phyloP scores from a whole-genome alignment of 1,140 invertebrate species.

The Papilio polytes region DNA sequence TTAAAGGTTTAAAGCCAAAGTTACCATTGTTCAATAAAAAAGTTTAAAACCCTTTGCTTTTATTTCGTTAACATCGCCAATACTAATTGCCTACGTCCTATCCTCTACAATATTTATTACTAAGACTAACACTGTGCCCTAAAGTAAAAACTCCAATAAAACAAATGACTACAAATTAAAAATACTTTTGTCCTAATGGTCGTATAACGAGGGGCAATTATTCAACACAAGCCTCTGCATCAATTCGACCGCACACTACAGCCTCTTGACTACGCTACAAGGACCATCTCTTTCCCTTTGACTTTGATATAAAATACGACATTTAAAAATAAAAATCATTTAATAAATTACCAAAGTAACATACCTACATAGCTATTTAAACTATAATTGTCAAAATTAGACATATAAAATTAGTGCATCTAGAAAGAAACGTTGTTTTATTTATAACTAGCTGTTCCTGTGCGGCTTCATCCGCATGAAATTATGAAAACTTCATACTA shows the following conservation, averaged over 20 bases:
- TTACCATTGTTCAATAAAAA: background rate
- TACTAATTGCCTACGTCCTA: background rate
- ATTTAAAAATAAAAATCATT: background rate
- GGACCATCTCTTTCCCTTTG: background rate
- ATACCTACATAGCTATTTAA: background rate
- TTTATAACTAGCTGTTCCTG: too few relatives aligned
- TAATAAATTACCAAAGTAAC: background rate
- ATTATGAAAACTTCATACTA: too few relatives aligned
- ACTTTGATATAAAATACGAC: slow-evolving; percentile 9
- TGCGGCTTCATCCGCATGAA: too few relatives aligned
- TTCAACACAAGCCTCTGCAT: slow-evolving; percentile 43
- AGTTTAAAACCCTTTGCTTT: background rate
- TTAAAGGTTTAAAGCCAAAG: too few relatives aligned
- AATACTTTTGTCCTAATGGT: slow-evolving; percentile 41
- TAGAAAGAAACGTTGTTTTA: too few relatives aligned
- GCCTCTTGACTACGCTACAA: slow-evolving; percentile 12
- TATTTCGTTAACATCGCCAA: background rate
- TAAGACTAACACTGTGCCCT: background rate
- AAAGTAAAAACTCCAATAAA: slow-evolving; percentile 10
- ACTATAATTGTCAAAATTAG: background rate
- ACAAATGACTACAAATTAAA: slow-evolving; percentile 37
- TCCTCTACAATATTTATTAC: slow-evolving; percentile 1
- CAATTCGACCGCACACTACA: slow-evolving; percentile 35
- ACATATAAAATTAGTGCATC: background rate
- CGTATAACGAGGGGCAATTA: slow-evolving; percentile 46